phyloP scores from a whole-genome alignment of 2,888 invertebrate genomes.

The Luperina nickerlii region DNA sequence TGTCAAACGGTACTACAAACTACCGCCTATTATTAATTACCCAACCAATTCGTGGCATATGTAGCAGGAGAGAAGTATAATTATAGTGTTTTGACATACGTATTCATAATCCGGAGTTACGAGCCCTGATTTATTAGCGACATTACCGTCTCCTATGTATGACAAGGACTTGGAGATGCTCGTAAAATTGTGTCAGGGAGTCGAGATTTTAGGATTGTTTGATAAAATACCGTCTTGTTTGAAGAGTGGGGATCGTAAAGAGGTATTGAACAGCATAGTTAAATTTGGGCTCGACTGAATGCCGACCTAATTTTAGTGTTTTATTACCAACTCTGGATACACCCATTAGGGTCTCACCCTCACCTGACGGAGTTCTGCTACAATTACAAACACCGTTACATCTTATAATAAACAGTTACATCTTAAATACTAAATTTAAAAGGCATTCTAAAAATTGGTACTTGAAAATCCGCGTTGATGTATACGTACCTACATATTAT shows the following conservation, averaged over 20 bases:
- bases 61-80: not conserved
- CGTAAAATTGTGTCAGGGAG: slow-evolving; percentile 43
- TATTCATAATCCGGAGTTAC: slow-evolving; percentile 54
- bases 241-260: slow-evolving; percentile 28
- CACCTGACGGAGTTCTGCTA: not conserved
- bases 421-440: no score
- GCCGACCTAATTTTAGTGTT: slow-evolving; percentile 35
- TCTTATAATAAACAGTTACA: no score
- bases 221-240: slow-evolving; percentile 36
- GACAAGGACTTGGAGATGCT: slow-evolving; percentile 37
- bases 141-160: slow-evolving; percentile 36
- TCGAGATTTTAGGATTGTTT: slow-evolving; percentile 37
- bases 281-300: slow-evolving; percentile 35
- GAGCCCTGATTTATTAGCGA: slow-evolving; percentile 57
- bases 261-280: slow-evolving; percentile 29
- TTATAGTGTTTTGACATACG: slow-evolving; percentile 41
- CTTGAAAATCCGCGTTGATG: not conserved
- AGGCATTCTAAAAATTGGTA: no score
- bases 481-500: not conserved
- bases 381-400: no score
- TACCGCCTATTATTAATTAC: not conserved
- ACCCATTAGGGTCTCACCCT: not conserved
- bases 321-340: not conserved
- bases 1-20: slow-evolving; percentile 25
- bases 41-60: slow-evolving; percentile 22